phyloP scores from a whole-genome alignment of 1,140 invertebrate genomes.

The Gonatopus flavifemur region DNA sequence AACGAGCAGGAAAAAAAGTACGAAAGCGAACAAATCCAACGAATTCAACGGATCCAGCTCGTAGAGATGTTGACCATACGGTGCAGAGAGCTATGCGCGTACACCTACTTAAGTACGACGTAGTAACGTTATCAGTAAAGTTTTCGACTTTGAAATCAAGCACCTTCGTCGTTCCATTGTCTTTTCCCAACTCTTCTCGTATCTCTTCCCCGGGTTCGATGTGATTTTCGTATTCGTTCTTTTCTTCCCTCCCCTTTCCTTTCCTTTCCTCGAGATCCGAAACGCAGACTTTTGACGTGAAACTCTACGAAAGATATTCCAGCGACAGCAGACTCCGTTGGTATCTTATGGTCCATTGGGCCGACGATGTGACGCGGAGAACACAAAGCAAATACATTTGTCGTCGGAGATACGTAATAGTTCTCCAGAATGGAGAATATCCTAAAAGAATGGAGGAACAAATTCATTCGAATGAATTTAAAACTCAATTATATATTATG shows the following conservation, averaged over 20 bases:
- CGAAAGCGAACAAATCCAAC: background rate
- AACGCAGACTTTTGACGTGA: conserved; percentile 9
- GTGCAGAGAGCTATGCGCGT: conserved; percentile 18
- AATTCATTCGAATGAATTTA: too few relatives aligned
- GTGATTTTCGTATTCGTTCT: conserved; percentile 34
- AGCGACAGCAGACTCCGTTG: conserved; percentile 21
- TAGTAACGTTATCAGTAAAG: conserved; percentile 36
- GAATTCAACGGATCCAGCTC: too few relatives aligned
- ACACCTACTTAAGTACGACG: conserved; percentile 20
- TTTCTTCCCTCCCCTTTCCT: background rate
- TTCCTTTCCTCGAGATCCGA: background rate
- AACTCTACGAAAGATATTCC: conserved; percentile 19
- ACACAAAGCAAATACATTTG: too few relatives aligned
- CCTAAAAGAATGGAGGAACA: too few relatives aligned
- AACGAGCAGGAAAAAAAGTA: background rate
- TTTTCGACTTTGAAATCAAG: conserved; percentile 46
- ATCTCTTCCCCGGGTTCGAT: conserved; percentile 21
- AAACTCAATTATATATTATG: too few relatives aligned
- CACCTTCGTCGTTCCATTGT: conserved; percentile 2
- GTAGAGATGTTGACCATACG: conserved; percentile 12
- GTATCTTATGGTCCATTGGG: conserved; percentile 54
- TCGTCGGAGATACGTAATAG: too few relatives aligned
- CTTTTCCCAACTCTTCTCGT: too few relatives aligned
- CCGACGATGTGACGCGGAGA: conserved; percentile 52
- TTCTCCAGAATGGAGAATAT: too few relatives aligned